Evolutionary conservation across 2,797 vertebrate genomes (phyloP).

Genomic region (Pteronotus mesoamericanus): DNA sequence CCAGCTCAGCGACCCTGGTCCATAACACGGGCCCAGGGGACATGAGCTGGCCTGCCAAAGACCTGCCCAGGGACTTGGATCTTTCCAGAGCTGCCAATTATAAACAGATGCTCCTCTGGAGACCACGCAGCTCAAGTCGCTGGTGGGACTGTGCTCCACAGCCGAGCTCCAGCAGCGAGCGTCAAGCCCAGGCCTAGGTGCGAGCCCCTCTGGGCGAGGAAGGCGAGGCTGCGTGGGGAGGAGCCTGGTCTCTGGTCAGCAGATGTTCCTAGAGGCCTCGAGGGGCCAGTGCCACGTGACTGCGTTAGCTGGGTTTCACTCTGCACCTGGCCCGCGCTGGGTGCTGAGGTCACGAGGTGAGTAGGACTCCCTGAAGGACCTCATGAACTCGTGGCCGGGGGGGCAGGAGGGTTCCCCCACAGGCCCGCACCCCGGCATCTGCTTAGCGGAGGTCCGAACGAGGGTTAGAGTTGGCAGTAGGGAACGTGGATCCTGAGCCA

Average conservation of each 20-base stretch:
- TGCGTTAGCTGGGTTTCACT: accelerated
- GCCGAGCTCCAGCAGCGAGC: background rate
- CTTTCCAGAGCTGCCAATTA: background rate
- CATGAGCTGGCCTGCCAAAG: background rate
- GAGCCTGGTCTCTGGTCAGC: background rate
- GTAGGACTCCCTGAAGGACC: background rate
- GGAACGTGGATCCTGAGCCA: background rate
- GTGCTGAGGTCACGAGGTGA: background rate
- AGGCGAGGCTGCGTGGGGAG: background rate
- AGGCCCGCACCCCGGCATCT: too few relatives aligned
- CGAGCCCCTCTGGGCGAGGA: background rate
- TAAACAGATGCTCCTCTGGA: constrained; percentile 26
- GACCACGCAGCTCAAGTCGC: background rate
- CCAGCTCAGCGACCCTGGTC: background rate
- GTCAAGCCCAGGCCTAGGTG: background rate
- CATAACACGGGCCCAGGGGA: background rate
- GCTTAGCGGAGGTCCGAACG: accelerated
- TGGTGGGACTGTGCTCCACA: background rate
- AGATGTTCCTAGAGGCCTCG: background rate
- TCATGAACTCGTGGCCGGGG: accelerated
- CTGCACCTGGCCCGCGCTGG: background rate
- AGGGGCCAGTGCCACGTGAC: background rate
- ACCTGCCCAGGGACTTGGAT: background rate
- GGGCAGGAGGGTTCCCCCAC: background rate
- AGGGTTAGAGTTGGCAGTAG: background rate